These are phyloP conservation scores for Ameiurus melas DNA, from an alignment of 2,113 vertebrate species.

Conservation along the genomic window DNA sequence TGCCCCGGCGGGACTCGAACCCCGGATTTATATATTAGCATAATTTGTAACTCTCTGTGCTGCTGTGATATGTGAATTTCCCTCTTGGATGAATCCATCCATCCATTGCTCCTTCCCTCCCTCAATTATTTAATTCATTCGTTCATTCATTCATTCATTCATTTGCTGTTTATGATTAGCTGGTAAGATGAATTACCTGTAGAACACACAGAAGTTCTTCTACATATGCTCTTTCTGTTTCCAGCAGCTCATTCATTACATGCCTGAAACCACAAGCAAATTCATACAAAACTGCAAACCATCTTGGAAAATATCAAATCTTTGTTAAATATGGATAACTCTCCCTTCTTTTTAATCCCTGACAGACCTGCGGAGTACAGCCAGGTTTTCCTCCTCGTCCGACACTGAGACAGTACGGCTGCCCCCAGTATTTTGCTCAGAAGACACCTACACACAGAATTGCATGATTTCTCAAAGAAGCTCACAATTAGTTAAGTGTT, in stretches of 20 bases:
- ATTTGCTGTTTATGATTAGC: not conserved
- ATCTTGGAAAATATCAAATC: not conserved
- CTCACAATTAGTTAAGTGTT: not conserved
- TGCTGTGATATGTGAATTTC: too few species aligned
- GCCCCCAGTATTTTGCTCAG: constrained; percentile 21
- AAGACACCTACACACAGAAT: constrained; percentile 29
- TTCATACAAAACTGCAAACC: not conserved
- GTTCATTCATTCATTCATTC: not conserved
- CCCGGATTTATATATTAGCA: not conserved
- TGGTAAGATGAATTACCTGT: constrained; percentile 74
- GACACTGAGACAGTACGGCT: constrained; percentile 70
- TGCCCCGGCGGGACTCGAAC: too few species aligned
- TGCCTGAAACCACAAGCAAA: constrained; percentile 74
- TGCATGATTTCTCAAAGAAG: not conserved
- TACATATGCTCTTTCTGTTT: constrained; percentile 93
- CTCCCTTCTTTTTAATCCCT: not conserved
- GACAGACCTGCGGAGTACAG: constrained; percentile 88
- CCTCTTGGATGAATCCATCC: too few species aligned
- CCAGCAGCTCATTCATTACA: constrained; percentile 96
- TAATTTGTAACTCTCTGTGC: too few species aligned
- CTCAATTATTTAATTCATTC: not conserved
- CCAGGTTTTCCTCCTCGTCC: constrained; percentile 93
- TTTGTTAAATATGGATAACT: not conserved
- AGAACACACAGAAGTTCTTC: constrained; percentile 94
- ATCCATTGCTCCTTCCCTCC: too few species aligned